Conservation (phyloP, 2,797 vertebrate species). For the Discoglossus pictus region DNA sequence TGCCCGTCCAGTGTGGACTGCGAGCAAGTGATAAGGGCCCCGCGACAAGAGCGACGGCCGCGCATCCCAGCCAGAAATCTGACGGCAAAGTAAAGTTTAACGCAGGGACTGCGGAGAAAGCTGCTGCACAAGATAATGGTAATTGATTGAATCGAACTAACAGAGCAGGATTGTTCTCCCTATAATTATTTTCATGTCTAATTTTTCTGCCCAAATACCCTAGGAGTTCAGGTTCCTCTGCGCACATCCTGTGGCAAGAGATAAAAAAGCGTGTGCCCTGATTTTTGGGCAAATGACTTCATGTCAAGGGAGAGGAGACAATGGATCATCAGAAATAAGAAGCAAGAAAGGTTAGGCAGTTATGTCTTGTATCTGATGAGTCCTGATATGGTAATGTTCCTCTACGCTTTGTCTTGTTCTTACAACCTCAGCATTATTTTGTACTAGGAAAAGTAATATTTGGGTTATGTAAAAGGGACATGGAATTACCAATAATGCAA, state of each 20-base stretch:
- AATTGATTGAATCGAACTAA: conserved; percentile 79
- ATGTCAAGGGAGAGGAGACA: conserved; percentile 17
- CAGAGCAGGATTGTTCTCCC: conserved; percentile 68
- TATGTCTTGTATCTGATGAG: conserved; percentile 33
- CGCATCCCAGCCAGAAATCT: conserved; percentile 71
- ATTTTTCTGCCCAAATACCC: conserved; percentile 68
- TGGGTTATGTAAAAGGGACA: no score
- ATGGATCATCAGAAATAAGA: conserved; percentile 61
- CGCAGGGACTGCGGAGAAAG: conserved; percentile 63
- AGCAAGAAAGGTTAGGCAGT: conserved; percentile 51
- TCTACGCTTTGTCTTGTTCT: no score
- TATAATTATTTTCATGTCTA: conserved; percentile 78
- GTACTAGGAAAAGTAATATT: no score
- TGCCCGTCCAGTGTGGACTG: conserved; percentile 80
- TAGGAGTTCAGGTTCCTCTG: conserved; percentile 68
- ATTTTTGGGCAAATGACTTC: conserved; percentile 56
- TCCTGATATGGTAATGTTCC: conserved; percentile 13
- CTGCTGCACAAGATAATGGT: conserved; percentile 78
- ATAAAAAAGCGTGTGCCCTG: conserved; percentile 72
- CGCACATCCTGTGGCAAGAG: conserved; percentile 66
- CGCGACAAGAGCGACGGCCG: conserved; percentile 70
- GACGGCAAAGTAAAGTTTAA: conserved; percentile 72
- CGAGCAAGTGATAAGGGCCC: conserved; percentile 88
- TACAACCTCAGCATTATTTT: no score
- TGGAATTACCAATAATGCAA: no score